A percentile compares a stretch with the other conserved stretches of the same genome.
phyloP scores from a whole-genome alignment of 2,113 vertebrate genomes.

The Hystrix brachyura region DNA sequence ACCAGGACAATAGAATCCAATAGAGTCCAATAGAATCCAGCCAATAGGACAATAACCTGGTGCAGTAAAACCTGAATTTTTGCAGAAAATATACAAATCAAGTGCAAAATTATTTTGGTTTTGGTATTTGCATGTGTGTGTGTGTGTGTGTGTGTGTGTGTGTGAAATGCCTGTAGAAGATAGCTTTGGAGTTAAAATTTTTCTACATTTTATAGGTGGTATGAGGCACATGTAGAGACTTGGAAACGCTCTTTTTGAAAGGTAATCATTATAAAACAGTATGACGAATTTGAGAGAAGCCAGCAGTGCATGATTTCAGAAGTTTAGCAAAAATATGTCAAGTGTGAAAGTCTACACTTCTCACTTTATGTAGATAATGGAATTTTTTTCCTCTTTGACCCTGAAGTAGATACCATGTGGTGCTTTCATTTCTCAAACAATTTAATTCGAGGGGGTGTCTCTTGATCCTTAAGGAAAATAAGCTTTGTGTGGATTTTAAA shows the following conservation, averaged over 20 bases:
- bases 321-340: constrained; percentile 39
- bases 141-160: neutral
- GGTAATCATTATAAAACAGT: constrained; percentile 49
- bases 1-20: neutral
- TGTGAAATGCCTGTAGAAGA: neutral
- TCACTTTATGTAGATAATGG: neutral
- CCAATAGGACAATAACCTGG: neutral
- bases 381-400: neutral
- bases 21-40: no score
- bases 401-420: neutral
- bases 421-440: neutral
- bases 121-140: neutral
- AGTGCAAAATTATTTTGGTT: neutral
- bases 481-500: constrained; percentile 40
- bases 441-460: neutral
- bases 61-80: neutral
- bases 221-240: neutral
- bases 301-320: constrained; percentile 21
- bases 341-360: constrained; percentile 44
- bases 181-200: neutral
- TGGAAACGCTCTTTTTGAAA: neutral
- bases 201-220: neutral
- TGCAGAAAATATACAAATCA: neutral
- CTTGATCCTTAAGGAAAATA: constrained; percentile 33
- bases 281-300: neutral